These are phyloP conservation scores for Stylophora pistillata DNA, from an alignment of 64 coral and sea anemone genomes.

Conservation along the genomic window DNA sequence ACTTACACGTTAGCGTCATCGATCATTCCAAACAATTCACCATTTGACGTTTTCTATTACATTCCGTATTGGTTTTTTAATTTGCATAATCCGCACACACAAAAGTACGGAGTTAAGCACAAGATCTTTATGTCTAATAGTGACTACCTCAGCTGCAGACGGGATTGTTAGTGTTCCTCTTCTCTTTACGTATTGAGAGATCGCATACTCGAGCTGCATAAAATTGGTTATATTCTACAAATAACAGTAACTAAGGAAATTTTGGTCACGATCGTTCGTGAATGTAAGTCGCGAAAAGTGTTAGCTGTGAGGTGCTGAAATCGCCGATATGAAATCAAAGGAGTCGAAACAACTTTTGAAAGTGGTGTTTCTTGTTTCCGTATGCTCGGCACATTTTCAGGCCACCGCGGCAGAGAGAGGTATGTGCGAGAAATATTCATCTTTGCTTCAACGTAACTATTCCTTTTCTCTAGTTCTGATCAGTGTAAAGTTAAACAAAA, in stretches of 20 bases:
- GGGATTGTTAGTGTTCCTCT: not conserved
- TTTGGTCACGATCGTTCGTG: not conserved
- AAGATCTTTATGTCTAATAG: not conserved
- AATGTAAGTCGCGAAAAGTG: not conserved
- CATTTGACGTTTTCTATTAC: not conserved
- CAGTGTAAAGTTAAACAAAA: not conserved
- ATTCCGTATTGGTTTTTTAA: not conserved
- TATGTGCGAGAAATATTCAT: not conserved
- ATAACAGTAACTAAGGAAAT: not conserved
- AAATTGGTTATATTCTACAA: not conserved
- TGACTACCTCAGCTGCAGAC: not conserved
- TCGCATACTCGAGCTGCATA: not conserved
- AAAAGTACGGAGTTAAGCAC: not conserved
- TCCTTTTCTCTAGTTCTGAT: not conserved
- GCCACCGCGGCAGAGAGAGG: not conserved
- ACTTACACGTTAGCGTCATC: not conserved
- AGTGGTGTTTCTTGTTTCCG: not conserved
- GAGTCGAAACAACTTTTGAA: not conserved
- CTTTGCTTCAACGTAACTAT: not conserved
- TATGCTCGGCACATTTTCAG: not conserved
- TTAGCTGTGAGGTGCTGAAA: not conserved
- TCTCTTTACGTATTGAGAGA: not conserved
- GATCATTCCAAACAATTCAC: slow-evolving; percentile 5
- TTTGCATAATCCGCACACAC: slow-evolving; percentile 28
- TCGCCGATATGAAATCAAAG: not conserved